Percentiles rank a stretch among this genome's conserved stretches.
Conservation (phyloP, 2,797 vertebrate species). For the Amphiprion clarkii region DNA sequence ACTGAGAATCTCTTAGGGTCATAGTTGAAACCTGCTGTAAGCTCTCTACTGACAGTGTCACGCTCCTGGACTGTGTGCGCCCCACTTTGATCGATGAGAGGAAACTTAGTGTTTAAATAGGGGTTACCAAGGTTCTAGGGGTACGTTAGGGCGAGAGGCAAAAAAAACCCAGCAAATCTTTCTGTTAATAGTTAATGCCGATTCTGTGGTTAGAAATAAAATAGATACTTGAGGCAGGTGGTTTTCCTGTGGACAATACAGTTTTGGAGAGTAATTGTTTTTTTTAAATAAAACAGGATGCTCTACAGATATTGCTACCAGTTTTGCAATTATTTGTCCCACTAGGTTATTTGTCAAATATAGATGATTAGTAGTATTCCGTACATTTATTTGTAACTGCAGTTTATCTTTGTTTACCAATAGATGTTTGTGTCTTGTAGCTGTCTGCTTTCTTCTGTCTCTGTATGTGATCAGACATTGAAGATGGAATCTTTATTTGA, state of each 20-base stretch:
- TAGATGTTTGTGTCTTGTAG: slow-evolving; percentile 46
- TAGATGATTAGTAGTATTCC: slow-evolving; percentile 37
- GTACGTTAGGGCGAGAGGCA: slow-evolving; percentile 63
- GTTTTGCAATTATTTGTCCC: background rate
- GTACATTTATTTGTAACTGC: slow-evolving; percentile 41
- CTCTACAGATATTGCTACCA: slow-evolving; percentile 25
- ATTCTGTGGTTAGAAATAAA: slow-evolving; percentile 69
- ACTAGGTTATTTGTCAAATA: slow-evolving; percentile 26
- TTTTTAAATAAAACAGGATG: background rate
- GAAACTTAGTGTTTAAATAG: slow-evolving; percentile 77
- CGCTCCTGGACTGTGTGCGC: slow-evolving; percentile 51
- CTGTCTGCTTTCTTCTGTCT: slow-evolving; percentile 40
- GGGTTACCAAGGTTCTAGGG: slow-evolving; percentile 76
- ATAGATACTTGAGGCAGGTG: slow-evolving; percentile 50
- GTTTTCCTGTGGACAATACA: slow-evolving; percentile 34
- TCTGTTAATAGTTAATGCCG: slow-evolving; percentile 66
- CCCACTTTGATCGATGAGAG: slow-evolving; percentile 80
- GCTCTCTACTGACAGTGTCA: slow-evolving; percentile 64
- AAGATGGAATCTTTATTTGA: slow-evolving; percentile 60
- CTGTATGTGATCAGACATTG: slow-evolving; percentile 30
- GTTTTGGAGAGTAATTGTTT: slow-evolving; percentile 1
- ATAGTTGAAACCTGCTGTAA: slow-evolving; percentile 72
- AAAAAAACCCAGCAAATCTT: slow-evolving; percentile 77
- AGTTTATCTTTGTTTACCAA: slow-evolving; percentile 36
- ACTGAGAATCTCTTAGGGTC: slow-evolving; percentile 68